A percentile compares a stretch with the other conserved stretches of the same genome.
Conservation (phyloP, 1,140 invertebrate genomes). For the Palaemon carinicauda region DNA sequence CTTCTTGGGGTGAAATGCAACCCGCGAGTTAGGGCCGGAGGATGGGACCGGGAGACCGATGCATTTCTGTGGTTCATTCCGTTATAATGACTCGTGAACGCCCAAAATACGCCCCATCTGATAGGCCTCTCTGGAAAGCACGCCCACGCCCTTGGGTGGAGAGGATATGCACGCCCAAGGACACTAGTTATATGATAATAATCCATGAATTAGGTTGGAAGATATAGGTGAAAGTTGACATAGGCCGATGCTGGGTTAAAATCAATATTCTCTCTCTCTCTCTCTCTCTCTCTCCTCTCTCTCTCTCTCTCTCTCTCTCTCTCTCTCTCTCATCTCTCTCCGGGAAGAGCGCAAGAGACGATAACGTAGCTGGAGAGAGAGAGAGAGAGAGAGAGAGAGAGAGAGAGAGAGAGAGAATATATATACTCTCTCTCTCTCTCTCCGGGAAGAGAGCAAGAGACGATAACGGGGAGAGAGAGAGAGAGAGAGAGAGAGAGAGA, state of each 20-base stretch:
- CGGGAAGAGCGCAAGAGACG: neutral
- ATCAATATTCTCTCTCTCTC: neutral
- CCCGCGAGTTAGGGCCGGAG: too few relatives aligned
- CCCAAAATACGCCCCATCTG: too few relatives aligned
- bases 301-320: neutral
- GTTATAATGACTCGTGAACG: too few relatives aligned
- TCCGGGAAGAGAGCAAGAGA: neutral
- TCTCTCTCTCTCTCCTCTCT: neutral
- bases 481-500: constrained; percentile 19
- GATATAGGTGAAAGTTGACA: neutral
- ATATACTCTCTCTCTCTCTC: too few relatives aligned
- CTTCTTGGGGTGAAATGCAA: too few relatives aligned
- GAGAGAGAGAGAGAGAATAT: neutral
- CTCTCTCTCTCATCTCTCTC: neutral
- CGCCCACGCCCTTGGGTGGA: too few relatives aligned
- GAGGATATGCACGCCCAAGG: too few relatives aligned
- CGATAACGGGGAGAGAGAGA: neutral
- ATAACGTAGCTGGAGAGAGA: neutral
- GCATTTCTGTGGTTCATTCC: too few relatives aligned
- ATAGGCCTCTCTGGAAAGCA: too few relatives aligned
- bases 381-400: neutral
- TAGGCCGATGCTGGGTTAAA: too few relatives aligned
- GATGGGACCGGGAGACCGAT: too few relatives aligned
- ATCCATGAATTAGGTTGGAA: neutral
- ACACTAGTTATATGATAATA: too few relatives aligned